A percentile compares a stretch with the other conserved stretches of the same genome.
These are phyloP conservation scores for Porites australiensis DNA, from an alignment of 64 coral and sea anemone species.

Conservation along the genomic window DNA sequence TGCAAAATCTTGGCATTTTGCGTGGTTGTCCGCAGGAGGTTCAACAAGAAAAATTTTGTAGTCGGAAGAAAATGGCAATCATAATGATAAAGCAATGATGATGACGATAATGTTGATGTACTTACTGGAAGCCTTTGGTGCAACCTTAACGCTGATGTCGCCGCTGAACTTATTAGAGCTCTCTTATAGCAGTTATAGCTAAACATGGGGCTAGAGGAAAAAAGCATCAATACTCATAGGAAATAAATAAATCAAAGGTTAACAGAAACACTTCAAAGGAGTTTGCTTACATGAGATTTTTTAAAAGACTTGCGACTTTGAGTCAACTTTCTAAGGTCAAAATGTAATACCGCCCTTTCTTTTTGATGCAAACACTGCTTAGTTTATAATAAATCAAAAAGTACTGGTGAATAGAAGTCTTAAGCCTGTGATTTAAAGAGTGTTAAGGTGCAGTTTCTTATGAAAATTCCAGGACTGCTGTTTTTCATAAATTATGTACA, in stretches of 20 bases:
- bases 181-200: constrained; percentile 94
- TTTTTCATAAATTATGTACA: no score
- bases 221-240: background rate
- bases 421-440: no score
- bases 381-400: no score
- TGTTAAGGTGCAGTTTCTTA: no score
- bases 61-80: background rate
- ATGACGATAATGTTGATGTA: background rate
- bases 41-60: background rate
- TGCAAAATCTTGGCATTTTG: no score
- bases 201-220: constrained; percentile 75
- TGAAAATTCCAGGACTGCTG: no score
- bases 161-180: constrained; percentile 94
- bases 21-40: background rate
- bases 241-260: background rate
- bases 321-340: background rate
- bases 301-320: background rate
- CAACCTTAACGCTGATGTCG: constrained; percentile 90
- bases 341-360: background rate
- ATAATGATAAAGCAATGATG: no score
- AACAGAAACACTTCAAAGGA: background rate
- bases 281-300: no score
- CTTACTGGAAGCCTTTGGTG: constrained; percentile 99
- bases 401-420: no score
- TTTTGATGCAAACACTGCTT: no score